These are phyloP conservation scores for Corythornis vintsioides DNA, from an alignment of 2,113 vertebrate genomes.

Conservation along the genomic window DNA sequence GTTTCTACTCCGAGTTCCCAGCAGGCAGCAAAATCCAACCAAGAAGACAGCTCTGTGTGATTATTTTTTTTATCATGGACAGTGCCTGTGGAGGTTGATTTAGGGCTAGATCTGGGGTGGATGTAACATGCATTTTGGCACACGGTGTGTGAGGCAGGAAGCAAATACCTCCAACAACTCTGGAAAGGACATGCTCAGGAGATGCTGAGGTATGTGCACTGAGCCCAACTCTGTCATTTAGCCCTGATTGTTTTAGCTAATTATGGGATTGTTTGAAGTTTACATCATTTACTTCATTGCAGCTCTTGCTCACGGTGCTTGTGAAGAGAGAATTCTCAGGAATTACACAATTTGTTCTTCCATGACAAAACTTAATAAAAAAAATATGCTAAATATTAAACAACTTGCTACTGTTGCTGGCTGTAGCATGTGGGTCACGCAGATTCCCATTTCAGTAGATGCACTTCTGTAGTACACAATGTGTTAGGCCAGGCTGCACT, in stretches of 20 bases:
- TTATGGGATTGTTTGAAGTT: not conserved
- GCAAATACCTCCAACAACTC: not conserved
- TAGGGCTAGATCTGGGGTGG: not conserved
- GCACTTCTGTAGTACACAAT: fast-evolving
- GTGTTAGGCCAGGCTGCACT: not conserved
- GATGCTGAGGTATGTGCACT: not conserved
- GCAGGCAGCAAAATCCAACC: not conserved
- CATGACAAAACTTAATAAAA: not conserved
- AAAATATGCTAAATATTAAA: not conserved
- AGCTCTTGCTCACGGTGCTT: constrained; percentile 1
- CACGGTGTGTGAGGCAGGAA: not conserved
- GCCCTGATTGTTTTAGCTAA: constrained; percentile 33
- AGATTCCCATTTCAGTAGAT: not conserved
- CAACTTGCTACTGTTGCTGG: not conserved
- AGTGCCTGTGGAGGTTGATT: not conserved
- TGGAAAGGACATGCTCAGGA: not conserved
- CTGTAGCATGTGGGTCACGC: not conserved
- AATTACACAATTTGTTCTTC: not conserved
- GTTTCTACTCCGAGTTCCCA: not conserved
- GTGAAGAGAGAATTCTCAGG: not conserved
- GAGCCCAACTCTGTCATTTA: not conserved
- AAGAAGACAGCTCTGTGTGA: not conserved
- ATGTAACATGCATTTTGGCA: not conserved
- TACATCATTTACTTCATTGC: not conserved
- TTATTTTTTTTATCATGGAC: not conserved